These are phyloP conservation scores for Drosophila varians DNA, from an alignment of 1,140 invertebrate species.

Conservation along the genomic window DNA sequence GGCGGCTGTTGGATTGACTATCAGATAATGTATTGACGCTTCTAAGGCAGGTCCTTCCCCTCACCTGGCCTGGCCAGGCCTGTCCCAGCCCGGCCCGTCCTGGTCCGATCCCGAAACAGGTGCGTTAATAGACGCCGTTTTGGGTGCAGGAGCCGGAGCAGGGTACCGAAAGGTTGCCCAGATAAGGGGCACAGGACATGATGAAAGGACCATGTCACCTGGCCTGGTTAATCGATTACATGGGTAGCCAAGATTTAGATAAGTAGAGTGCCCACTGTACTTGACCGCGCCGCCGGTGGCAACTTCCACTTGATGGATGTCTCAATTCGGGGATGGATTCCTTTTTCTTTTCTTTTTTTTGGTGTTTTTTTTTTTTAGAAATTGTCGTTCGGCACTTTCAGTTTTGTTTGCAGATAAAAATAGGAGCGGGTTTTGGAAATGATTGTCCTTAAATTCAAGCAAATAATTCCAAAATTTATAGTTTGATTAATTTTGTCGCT, in stretches of 20 bases:
- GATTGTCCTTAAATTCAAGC: no score
- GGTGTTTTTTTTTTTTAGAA: no score
- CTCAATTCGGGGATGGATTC: background rate
- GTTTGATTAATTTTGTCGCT: no score
- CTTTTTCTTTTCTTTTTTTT: no score
- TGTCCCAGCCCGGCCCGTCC: background rate
- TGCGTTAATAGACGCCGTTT: slow-evolving; percentile 60
- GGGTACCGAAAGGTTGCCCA: no score
- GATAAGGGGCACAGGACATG: background rate
- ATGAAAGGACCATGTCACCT: slow-evolving; percentile 41
- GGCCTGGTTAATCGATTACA: slow-evolving; percentile 41
- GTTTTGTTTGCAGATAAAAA: background rate
- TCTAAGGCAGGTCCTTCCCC: slow-evolving; percentile 46
- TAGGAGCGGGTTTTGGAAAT: no score
- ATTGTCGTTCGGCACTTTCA: background rate
- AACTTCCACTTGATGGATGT: slow-evolving; percentile 2
- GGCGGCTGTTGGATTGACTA: slow-evolving; percentile 63
- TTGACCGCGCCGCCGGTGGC: background rate
- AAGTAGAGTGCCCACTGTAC: slow-evolving; percentile 13
- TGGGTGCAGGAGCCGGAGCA: background rate
- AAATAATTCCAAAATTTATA: no score
- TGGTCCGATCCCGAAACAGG: slow-evolving; percentile 23
- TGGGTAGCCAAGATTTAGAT: slow-evolving; percentile 39
- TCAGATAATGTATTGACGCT: slow-evolving; percentile 63
- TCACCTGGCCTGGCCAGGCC: background rate